phyloP scores from a whole-genome alignment of 2,113 vertebrate species.

The Hydrolagus affinis region DNA sequence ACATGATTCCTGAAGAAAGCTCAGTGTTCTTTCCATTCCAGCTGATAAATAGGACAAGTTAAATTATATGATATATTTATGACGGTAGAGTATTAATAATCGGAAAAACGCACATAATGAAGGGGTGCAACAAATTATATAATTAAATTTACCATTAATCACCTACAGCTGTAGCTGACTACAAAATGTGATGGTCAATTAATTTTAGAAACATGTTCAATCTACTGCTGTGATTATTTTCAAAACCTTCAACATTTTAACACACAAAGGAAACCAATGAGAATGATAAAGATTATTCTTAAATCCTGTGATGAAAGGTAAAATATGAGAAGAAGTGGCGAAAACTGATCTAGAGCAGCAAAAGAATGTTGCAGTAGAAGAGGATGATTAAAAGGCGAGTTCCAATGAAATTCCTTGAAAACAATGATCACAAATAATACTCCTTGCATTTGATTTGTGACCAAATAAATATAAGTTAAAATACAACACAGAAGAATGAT shows the following conservation, averaged over 20 bases:
- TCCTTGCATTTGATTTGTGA: too few species aligned
- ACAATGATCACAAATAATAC: too few species aligned
- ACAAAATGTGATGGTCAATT: slow-evolving; percentile 13
- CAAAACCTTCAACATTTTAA: not conserved
- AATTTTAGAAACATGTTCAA: not conserved
- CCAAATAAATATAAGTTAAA: too few species aligned
- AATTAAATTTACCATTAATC: slow-evolving; percentile 28
- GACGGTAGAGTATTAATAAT: slow-evolving; percentile 4
- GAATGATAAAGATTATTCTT: not conserved
- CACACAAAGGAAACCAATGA: not conserved
- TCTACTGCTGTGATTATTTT: not conserved
- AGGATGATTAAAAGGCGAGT: not conserved
- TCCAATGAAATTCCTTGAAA: not conserved
- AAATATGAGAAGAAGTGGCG: not conserved
- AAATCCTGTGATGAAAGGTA: not conserved
- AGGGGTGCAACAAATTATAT: slow-evolving; percentile 11
- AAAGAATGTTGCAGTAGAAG: not conserved
- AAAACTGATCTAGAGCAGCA: not conserved
- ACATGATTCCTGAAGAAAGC: not conserved
- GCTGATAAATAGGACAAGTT: slow-evolving; percentile 7
- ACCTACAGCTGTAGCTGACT: slow-evolving; percentile 8
- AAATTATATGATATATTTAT: slow-evolving; percentile 11
- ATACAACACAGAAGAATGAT: too few species aligned
- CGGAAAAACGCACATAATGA: not conserved
- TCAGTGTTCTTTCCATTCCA: not conserved